Percentiles rank a stretch among this genome's conserved stretches.
Evolutionary conservation across 1,140 invertebrate genomes (phyloP).

Genomic region (Sminthurides bifidus): DNA sequence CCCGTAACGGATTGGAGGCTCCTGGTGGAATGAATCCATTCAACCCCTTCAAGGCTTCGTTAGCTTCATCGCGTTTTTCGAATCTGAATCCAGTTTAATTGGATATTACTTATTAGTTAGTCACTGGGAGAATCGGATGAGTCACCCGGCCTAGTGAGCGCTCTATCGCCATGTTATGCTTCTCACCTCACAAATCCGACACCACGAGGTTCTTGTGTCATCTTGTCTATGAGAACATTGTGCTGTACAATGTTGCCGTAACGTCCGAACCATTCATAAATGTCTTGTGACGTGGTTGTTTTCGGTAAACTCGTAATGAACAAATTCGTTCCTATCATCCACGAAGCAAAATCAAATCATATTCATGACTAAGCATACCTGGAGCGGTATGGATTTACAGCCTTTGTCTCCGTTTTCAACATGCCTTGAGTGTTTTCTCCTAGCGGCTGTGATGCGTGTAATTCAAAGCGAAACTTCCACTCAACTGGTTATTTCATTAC

Average conservation of each 20-base stretch:
- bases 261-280: conserved; percentile 71
- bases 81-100: conserved; percentile 42
- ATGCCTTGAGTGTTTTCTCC: too few species aligned
- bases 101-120: not conserved
- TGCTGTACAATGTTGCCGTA: conserved; percentile 82
- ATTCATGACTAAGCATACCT: too few species aligned
- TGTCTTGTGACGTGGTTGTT: conserved; percentile 63
- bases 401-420: too few species aligned
- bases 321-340: too few species aligned
- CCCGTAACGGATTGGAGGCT: conserved; percentile 64
- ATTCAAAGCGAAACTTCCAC: too few species aligned
- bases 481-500: too few species aligned
- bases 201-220: conserved; percentile 68
- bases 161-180: not conserved
- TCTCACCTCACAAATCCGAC: conserved; percentile 84
- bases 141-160: too few species aligned
- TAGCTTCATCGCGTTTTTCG: conserved; percentile 71
- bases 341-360: too few species aligned
- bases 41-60: conserved; percentile 68
- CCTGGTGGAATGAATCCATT: conserved; percentile 76
- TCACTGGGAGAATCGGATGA: not conserved
- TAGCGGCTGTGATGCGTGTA: too few species aligned
- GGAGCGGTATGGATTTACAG: too few species aligned
- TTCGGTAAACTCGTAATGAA: conserved; percentile 84
- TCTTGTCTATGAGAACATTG: conserved; percentile 75